These are phyloP conservation scores for Distichodus sexfasciatus DNA, from an alignment of 2,797 vertebrate species.

Conservation along the genomic window DNA sequence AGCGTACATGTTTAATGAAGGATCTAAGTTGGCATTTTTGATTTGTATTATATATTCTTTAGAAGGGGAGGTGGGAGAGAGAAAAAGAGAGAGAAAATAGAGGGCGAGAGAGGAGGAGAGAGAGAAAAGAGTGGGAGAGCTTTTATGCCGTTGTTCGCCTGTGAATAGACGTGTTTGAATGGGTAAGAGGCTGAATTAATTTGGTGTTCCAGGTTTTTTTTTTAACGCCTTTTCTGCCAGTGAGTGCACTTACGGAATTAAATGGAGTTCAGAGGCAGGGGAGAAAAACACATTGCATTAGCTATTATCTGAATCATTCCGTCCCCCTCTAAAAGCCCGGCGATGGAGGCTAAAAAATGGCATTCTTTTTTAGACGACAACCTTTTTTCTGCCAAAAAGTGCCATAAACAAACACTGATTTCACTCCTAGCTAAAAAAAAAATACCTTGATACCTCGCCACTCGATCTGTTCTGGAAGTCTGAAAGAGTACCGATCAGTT, in stretches of 20 bases:
- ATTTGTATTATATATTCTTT: slow-evolving; percentile 78
- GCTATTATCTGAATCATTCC: slow-evolving; percentile 35
- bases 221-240: slow-evolving; percentile 24
- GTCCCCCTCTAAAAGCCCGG: slow-evolving; percentile 13
- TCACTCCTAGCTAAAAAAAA: too few relatives aligned
- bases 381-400: too few relatives aligned
- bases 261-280: slow-evolving; percentile 23
- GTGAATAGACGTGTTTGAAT: slow-evolving; percentile 50
- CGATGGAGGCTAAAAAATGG: slow-evolving; percentile 7
- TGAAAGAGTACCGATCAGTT: too few relatives aligned
- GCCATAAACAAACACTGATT: too few relatives aligned
- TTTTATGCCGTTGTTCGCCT: slow-evolving; percentile 46
- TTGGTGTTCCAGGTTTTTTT: slow-evolving; percentile 38
- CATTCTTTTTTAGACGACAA: neutral
- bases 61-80: slow-evolving; percentile 48
- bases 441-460: too few relatives aligned
- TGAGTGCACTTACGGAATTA: slow-evolving; percentile 35
- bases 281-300: slow-evolving; percentile 34
- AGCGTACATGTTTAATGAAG: slow-evolving; percentile 68
- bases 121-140: slow-evolving; percentile 3
- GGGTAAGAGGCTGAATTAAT: slow-evolving; percentile 47
- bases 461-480: too few relatives aligned
- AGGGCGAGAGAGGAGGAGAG: neutral
- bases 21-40: slow-evolving; percentile 75
- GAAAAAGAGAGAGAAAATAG: neutral